Conservation (phyloP, 2,797 vertebrate species). For the Catostomus latipinnis region DNA sequence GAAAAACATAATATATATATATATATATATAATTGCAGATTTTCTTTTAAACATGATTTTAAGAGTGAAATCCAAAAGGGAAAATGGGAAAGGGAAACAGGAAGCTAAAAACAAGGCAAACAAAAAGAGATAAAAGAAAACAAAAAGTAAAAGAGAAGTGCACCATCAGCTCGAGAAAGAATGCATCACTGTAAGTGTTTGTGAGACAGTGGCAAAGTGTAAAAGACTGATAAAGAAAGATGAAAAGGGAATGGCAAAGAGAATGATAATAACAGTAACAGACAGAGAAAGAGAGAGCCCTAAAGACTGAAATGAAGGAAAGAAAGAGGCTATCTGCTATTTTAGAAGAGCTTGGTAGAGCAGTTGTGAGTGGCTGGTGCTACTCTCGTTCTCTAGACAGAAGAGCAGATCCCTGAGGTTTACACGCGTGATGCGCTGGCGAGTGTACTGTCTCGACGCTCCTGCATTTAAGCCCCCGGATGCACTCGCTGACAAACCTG, state of each 20-base stretch:
- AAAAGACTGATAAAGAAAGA: slow-evolving; percentile 41
- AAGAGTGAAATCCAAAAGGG: slow-evolving; percentile 58
- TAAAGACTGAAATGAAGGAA: slow-evolving; percentile 30
- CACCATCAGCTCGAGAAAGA: not conserved
- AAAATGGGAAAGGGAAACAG: not conserved
- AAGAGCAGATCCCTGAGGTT: slow-evolving; percentile 99
- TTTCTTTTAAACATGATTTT: slow-evolving; percentile 68
- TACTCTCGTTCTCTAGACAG: slow-evolving; percentile 96
- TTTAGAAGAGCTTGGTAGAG: slow-evolving; percentile 99
- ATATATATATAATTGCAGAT: slow-evolving; percentile 52
- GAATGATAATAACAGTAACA: slow-evolving; percentile 41
- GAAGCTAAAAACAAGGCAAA: slow-evolving; percentile 50
- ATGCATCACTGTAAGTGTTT: slow-evolving; percentile 27
- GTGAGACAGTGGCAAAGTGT: slow-evolving; percentile 12
- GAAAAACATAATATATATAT: slow-evolving; percentile 71
- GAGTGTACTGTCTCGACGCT: slow-evolving; percentile 88
- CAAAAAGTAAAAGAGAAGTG: slow-evolving; percentile 28
- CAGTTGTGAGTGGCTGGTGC: slow-evolving; percentile 93
- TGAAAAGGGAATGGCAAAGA: slow-evolving; percentile 23
- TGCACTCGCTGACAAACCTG: slow-evolving; percentile 81
- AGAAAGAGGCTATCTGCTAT: slow-evolving; percentile 75
- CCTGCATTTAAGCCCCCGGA: slow-evolving; percentile 86
- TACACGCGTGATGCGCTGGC: slow-evolving; percentile 97
- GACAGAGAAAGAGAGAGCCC: slow-evolving; percentile 1
- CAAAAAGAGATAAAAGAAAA: slow-evolving; percentile 38